These are phyloP conservation scores for Abscondita cerata DNA, from an alignment of 2,888 invertebrate species.

Conservation along the genomic window DNA sequence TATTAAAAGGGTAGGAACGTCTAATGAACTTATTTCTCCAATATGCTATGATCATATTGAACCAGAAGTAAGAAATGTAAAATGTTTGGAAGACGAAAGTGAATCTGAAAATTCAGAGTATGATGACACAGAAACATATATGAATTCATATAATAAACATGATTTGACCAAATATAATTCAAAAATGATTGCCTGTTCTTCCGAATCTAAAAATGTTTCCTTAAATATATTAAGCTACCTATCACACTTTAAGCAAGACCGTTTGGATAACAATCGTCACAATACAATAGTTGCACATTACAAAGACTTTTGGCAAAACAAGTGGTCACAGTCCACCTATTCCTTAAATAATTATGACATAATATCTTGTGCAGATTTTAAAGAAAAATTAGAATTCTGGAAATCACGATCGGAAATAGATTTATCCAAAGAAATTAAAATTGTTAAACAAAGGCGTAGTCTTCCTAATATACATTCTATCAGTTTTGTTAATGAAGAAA, in stretches of 20 bases:
- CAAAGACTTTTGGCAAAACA: not conserved
- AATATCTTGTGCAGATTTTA: not conserved
- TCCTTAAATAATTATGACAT: not conserved
- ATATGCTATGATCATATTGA: constrained; percentile 49
- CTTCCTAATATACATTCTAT: constrained; percentile 3
- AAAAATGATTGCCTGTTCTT: not conserved
- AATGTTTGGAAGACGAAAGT: constrained; percentile 2
- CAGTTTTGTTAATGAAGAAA: not conserved
- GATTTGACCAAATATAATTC: constrained; percentile 6
- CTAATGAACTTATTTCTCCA: constrained; percentile 44
- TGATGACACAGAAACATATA: not conserved
- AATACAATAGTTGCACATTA: not conserved
- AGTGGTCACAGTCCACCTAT: not conserved
- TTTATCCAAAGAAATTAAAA: not conserved
- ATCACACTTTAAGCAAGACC: constrained; percentile 14
- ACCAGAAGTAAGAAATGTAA: constrained; percentile 43
- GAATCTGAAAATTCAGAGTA: not conserved
- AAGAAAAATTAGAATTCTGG: constrained; percentile 16
- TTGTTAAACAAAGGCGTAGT: not conserved
- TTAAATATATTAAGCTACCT: constrained; percentile 17
- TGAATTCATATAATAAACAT: not conserved
- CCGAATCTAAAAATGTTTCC: not conserved
- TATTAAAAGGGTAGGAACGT: not conserved
- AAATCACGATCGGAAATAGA: constrained; percentile 14
- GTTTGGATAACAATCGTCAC: not conserved